These are phyloP conservation scores for Dasypogon diadema DNA, from an alignment of 2,888 invertebrate species.

Conservation along the genomic window DNA sequence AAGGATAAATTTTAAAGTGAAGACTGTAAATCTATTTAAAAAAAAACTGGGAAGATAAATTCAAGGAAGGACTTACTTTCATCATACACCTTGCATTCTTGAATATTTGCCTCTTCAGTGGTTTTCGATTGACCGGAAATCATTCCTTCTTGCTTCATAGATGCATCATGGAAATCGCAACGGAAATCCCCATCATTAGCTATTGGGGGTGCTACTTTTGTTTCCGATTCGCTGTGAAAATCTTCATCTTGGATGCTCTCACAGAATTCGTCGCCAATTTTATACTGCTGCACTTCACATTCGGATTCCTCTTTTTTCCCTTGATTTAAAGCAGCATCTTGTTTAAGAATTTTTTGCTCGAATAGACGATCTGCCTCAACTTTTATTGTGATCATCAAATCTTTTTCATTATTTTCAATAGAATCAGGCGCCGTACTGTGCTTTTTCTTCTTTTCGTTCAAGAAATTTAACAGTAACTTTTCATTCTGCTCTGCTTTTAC, in stretches of 20 bases:
- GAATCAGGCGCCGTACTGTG: neutral
- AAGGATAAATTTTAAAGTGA: too few relatives aligned
- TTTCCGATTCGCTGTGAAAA: neutral
- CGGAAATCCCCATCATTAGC: neutral
- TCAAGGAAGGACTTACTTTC: too few relatives aligned
- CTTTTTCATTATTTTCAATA: neutral
- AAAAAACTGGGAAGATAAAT: too few relatives aligned
- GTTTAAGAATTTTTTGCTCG: neutral
- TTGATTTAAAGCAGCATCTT: too few relatives aligned
- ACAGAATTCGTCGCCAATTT: too few relatives aligned
- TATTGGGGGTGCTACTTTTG: neutral
- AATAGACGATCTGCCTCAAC: neutral
- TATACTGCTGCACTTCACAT: neutral
- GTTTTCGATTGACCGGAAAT: neutral
- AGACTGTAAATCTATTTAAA: too few relatives aligned
- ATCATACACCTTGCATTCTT: neutral
- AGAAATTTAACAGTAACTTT: neutral
- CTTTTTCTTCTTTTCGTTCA: neutral
- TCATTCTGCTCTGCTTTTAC: conserved; percentile 55
- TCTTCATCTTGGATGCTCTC: neutral
- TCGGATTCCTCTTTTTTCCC: too few relatives aligned
- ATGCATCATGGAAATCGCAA: neutral
- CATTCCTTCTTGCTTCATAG: neutral
- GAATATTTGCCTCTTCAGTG: neutral
- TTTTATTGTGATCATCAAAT: neutral